Conservation (phyloP, 2,888 invertebrate genomes). For the Muschampia plurimacula region DNA sequence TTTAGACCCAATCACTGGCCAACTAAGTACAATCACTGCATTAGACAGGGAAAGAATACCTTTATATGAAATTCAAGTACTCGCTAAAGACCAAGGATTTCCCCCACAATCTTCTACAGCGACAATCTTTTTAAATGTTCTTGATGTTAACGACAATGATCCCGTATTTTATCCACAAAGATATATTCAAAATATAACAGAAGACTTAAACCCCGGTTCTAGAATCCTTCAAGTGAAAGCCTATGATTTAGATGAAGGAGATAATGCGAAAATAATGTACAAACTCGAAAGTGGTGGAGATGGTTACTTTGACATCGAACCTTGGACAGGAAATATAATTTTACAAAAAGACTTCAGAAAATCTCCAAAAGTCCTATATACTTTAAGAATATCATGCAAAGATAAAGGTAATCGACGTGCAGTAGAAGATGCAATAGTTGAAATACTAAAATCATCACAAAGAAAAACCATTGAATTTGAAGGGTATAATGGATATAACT, state of each 20-base stretch:
- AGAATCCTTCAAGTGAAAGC: conserved; percentile 91
- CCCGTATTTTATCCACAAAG: conserved; percentile 96
- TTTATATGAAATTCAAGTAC: conserved; percentile 92
- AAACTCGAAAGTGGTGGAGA: conserved; percentile 92
- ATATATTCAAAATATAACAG: conserved; percentile 92
- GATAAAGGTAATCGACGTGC: conserved; percentile 92
- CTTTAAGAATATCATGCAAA: conserved; percentile 91
- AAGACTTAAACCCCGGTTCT: conserved; percentile 88
- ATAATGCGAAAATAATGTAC: conserved; percentile 93
- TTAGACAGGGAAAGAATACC: conserved; percentile 93
- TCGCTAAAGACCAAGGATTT: conserved; percentile 96
- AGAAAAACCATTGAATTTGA: conserved; percentile 91
- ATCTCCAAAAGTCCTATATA: conserved; percentile 89
- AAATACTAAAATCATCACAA: conserved; percentile 91
- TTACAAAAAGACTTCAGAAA: conserved; percentile 88
- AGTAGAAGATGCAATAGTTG: conserved; percentile 91
- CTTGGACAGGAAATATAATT: conserved; percentile 90
- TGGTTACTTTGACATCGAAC: conserved; percentile 92
- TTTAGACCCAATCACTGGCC: conserved; percentile 93
- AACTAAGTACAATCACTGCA: conserved; percentile 90
- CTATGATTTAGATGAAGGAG: conserved; percentile 94
- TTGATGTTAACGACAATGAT: conserved; percentile 96
- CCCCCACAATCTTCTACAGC: conserved; percentile 96
- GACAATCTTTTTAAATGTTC: conserved; percentile 91
- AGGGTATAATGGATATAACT: conserved; percentile 91